These are phyloP conservation scores for Gymnorhina tibicen DNA, from an alignment of 2,113 vertebrate species.

Conservation along the genomic window DNA sequence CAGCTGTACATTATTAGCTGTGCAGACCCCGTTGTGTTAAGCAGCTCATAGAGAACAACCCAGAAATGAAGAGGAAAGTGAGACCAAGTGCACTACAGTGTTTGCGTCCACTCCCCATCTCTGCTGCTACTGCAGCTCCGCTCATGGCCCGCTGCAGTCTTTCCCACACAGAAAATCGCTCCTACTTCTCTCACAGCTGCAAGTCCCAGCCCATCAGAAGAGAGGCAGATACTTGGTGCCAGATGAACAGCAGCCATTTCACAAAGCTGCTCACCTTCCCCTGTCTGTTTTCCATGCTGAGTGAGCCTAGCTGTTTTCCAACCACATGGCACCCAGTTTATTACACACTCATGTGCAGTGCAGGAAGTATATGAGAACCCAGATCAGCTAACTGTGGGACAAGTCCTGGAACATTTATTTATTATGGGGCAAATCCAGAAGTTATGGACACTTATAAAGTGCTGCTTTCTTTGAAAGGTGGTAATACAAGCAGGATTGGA, in stretches of 20 bases:
- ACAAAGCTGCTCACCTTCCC: background rate
- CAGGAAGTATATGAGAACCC: background rate
- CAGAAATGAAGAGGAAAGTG: background rate
- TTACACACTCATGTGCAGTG: rapidly evolving
- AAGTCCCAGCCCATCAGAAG: background rate
- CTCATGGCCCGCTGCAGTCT: background rate
- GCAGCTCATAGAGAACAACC: background rate
- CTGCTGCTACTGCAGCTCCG: background rate
- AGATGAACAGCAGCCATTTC: background rate
- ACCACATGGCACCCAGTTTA: background rate
- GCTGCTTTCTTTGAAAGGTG: background rate
- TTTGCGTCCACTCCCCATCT: background rate
- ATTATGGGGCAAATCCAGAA: background rate
- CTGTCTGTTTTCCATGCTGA: background rate
- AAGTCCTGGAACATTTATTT: background rate
- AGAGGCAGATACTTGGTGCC: background rate
- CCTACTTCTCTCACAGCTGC: background rate
- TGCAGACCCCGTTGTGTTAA: background rate
- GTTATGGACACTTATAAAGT: background rate
- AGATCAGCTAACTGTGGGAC: background rate
- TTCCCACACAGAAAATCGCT: background rate
- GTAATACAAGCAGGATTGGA: background rate
- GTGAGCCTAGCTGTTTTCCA: background rate
- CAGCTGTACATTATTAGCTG: background rate
- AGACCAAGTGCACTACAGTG: background rate